Evolutionary conservation across 2,888 invertebrate genomes (phyloP), one percentile per base, ranked within the genome.

Genomic region (Yponomeuta plumbellus): DNA sequence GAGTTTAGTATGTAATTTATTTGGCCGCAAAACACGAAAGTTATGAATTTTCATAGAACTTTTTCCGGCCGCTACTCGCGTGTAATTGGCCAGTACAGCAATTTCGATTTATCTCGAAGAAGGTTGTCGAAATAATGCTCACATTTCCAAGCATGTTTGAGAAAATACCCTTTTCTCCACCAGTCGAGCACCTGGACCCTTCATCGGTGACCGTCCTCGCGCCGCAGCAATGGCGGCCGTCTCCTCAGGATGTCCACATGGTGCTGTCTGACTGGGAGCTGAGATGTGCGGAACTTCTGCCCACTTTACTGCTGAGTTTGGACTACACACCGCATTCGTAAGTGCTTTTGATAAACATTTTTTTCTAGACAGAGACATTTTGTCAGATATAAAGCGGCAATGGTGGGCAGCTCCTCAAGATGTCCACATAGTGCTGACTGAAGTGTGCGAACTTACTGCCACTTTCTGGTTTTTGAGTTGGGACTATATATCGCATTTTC

Each of bases 251-350:
- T 66, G 67, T 80, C 26, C 69, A 72, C 1, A 73, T 74, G 0
- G 74, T 88, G 40, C 69, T 90, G 66, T 74, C 80, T 17, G 80
- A 85, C 73, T 91, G 88, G 86, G 73, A 76, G 65, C 22, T 5
- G 23, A 73, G 81, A 5, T 84, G 86, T 64, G 75, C 79, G 17
- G 74, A 70, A 1, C 70, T 88, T 44, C 67, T 90, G 70, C 80
- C 77, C 61, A 75, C 76, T 56, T 70, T 92, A 66, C 67, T 92
- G 68, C 74, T 83, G 64, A 71, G 71, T 23, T 67, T 90, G 26
- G 83, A 88, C 67, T 91, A 79, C 68, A 84, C 84, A 8, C 86
- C 87, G n/a, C 77, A 84, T 58, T 71, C 70, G 91, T 91, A 67
- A 80, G 85, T 66, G 3, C 1, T 56, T 6, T 17, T 57, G 13